phyloP scores from a whole-genome alignment of 2,797 vertebrate genomes.

The Microctenopoma lineatum region DNA sequence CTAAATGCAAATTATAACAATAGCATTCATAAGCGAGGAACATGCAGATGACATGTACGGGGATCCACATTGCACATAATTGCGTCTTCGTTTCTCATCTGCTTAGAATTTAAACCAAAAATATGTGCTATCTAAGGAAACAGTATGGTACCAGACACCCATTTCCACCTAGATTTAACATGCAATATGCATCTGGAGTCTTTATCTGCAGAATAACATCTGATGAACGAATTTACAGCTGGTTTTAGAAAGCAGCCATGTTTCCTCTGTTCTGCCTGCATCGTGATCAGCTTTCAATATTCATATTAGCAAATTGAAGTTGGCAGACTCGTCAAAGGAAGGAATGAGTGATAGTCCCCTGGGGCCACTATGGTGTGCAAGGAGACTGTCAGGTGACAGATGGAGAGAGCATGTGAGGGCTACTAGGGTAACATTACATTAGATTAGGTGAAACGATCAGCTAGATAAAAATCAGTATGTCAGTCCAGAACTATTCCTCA shows the following conservation, averaged over 20 bases:
- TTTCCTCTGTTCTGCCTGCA: neutral
- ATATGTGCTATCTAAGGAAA: neutral
- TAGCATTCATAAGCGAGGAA: slow-evolving; percentile 34
- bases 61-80: slow-evolving; percentile 21
- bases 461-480: too few species aligned
- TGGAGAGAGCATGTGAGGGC: too few species aligned
- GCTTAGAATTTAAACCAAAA: neutral
- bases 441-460: too few species aligned
- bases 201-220: slow-evolving; percentile 14
- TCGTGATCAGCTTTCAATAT: neutral
- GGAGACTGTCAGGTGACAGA: too few species aligned
- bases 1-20: slow-evolving; percentile 41
- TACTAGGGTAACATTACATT: too few species aligned
- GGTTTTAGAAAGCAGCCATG: neutral
- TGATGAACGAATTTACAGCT: slow-evolving; percentile 3
- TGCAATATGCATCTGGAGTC: slow-evolving; percentile 6
- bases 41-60: slow-evolving; percentile 21
- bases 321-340: slow-evolving; percentile 1
- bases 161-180: neutral
- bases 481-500: neutral
- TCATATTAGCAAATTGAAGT: slow-evolving; percentile 6
- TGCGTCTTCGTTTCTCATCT: neutral
- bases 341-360: neutral
- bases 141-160: neutral
- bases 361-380: too few species aligned